Evolutionary conservation across 2,797 vertebrate genomes (phyloP).

Genomic region (Enoplosus armatus): DNA sequence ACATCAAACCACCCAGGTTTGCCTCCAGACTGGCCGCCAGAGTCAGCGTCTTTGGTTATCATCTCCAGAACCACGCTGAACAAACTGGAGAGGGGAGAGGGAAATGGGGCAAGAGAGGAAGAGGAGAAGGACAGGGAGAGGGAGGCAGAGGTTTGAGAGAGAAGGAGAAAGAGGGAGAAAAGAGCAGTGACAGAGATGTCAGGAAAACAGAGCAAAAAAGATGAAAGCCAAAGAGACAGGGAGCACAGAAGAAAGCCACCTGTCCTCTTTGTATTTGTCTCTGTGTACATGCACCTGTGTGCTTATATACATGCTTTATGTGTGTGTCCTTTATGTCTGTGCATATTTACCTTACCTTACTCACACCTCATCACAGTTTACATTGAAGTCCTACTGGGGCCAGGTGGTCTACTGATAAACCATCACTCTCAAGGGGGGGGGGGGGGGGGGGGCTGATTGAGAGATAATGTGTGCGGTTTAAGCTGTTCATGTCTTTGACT

Average conservation of each 20-base stretch:
- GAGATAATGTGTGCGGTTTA: background rate
- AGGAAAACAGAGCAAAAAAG: slow-evolving; percentile 9
- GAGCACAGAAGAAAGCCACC: slow-evolving; percentile 32
- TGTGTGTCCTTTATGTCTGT: slow-evolving; percentile 36
- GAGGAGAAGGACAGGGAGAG: background rate
- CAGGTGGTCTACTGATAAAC: slow-evolving; percentile 59
- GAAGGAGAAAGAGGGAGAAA: background rate
- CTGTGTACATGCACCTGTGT: slow-evolving; percentile 20
- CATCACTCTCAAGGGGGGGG: background rate
- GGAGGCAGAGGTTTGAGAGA: background rate
- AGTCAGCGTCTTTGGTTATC: slow-evolving; percentile 92
- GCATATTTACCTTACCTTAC: slow-evolving; percentile 58
- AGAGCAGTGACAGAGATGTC: slow-evolving; percentile 7
- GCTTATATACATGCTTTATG: slow-evolving; percentile 9
- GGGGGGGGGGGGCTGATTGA: too few species aligned
- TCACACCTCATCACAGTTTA: slow-evolving; percentile 51
- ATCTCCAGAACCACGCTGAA: slow-evolving; percentile 99
- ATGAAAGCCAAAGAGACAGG: slow-evolving; percentile 18
- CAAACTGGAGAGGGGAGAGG: slow-evolving; percentile 84
- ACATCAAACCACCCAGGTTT: slow-evolving; percentile 98
- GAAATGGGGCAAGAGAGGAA: background rate
- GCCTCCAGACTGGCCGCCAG: slow-evolving; percentile 90
- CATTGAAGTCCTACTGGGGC: slow-evolving; percentile 37
- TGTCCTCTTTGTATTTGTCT: slow-evolving; percentile 27
- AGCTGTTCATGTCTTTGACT: background rate